Evolutionary conservation across 2,888 invertebrate genomes (phyloP).

Genomic region (Drosophila rellima): DNA sequence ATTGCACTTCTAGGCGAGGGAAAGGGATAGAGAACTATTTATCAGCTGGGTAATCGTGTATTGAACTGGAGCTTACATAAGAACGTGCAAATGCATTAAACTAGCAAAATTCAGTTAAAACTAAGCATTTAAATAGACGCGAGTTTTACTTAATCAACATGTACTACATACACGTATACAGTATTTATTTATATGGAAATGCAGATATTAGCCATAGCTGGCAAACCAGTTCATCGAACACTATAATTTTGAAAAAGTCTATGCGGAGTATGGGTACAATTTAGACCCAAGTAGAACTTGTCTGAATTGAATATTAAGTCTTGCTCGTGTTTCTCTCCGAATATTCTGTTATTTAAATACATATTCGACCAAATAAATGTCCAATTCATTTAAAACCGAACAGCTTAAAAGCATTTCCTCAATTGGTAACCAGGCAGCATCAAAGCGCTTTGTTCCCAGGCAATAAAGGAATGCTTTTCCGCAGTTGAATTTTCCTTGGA

Average conservation of each 20-base stretch:
- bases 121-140: not conserved
- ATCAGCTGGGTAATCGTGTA: constrained; percentile 27
- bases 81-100: constrained; percentile 20
- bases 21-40: constrained; percentile 9
- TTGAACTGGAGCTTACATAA: constrained; percentile 34
- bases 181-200: constrained; percentile 10
- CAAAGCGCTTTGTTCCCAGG: constrained; percentile 38
- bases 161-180: constrained; percentile 6
- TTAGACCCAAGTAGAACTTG: constrained; percentile 22
- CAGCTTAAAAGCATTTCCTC: constrained; percentile 54
- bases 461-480: constrained; percentile 57
- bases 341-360: constrained; percentile 9
- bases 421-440: constrained; percentile 19
- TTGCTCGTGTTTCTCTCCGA: constrained; percentile 5
- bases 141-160: constrained; percentile 11
- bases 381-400: not conserved
- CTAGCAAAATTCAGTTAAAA: not conserved
- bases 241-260: constrained; percentile 4
- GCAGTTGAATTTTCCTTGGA: constrained; percentile 39
- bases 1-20: constrained; percentile 1
- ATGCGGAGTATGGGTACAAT: constrained; percentile 12
- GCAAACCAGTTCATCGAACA: constrained; percentile 40
- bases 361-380: constrained; percentile 3
- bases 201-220: constrained; percentile 22
- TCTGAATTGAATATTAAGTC: constrained; percentile 2